These are phyloP conservation scores for Clarias platycephalus DNA, from an alignment of 2,797 vertebrate species.

Conservation along the genomic window DNA sequence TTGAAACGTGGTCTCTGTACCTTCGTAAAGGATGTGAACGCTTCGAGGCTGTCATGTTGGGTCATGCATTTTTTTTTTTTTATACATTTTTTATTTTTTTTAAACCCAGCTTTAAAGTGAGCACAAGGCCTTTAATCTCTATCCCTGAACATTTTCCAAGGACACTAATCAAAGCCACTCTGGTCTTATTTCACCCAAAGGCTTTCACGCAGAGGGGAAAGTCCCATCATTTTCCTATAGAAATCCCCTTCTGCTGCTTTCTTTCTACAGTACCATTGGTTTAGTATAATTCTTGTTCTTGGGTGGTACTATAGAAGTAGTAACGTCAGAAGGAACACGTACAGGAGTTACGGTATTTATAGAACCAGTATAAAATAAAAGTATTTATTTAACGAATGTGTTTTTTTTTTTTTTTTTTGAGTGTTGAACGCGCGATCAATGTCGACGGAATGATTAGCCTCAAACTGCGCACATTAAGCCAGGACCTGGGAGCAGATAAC, in stretches of 20 bases:
- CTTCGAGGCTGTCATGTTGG: slow-evolving; percentile 59
- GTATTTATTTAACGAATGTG: slow-evolving; percentile 3
- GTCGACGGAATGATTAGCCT: slow-evolving; percentile 69
- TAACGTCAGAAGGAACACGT: background rate
- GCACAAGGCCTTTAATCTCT: slow-evolving; percentile 53
- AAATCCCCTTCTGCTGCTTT: slow-evolving; percentile 49
- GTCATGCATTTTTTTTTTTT: slow-evolving; percentile 60
- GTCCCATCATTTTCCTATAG: slow-evolving; percentile 47
- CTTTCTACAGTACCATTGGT: slow-evolving; percentile 35
- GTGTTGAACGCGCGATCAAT: slow-evolving; percentile 64
- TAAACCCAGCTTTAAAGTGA: slow-evolving; percentile 67
- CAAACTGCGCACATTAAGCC: slow-evolving; percentile 69
- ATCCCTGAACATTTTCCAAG: slow-evolving; percentile 56
- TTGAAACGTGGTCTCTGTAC: slow-evolving; percentile 33
- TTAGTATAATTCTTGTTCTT: slow-evolving; percentile 8
- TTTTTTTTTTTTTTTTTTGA: slow-evolving; percentile 11
- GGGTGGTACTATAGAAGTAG: slow-evolving; percentile 13
- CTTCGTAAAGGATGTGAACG: slow-evolving; percentile 54
- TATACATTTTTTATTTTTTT: too few relatives aligned
- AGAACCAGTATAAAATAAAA: background rate
- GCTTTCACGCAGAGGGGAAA: slow-evolving; percentile 50
- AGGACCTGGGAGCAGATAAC: slow-evolving; percentile 71
- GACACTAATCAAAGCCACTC: slow-evolving; percentile 54
- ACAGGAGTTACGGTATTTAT: background rate
- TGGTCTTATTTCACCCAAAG: slow-evolving; percentile 46